phyloP scores from a whole-genome alignment of 2,888 invertebrate genomes.

The Pemphredon lugubris region DNA sequence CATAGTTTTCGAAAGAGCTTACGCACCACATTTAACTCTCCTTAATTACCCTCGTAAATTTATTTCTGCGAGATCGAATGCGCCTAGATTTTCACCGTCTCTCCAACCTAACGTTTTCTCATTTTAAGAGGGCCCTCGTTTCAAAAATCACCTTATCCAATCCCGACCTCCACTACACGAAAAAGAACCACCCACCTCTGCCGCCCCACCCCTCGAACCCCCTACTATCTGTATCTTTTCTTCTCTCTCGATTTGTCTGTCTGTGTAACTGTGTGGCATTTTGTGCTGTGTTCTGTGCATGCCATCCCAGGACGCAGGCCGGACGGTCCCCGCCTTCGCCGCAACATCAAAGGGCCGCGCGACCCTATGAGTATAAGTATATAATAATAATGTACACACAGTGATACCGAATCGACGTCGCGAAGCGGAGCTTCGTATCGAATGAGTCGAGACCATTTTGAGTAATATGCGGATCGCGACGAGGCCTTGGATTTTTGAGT shows the following conservation, averaged over 20 bases:
- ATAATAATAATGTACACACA: slow-evolving; percentile 57
- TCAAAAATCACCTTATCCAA: too few relatives aligned
- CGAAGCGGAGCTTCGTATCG: slow-evolving; percentile 20
- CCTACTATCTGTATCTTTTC: slow-evolving; percentile 38
- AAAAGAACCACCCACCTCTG: neutral
- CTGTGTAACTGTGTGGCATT: slow-evolving; percentile 80
- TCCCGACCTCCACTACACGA: too few relatives aligned
- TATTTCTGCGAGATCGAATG: too few relatives aligned
- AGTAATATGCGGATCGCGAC: slow-evolving; percentile 10
- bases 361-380: slow-evolving; percentile 81
- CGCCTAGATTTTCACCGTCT: too few relatives aligned
- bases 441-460: slow-evolving; percentile 13
- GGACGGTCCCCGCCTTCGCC: slow-evolving; percentile 81
- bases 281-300: slow-evolving; percentile 81
- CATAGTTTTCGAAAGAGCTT: too few relatives aligned
- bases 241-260: slow-evolving; percentile 71
- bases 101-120: too few relatives aligned
- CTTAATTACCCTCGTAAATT: too few relatives aligned
- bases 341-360: slow-evolving; percentile 80
- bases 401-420: slow-evolving; percentile 22
- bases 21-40: too few relatives aligned
- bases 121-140: too few relatives aligned
- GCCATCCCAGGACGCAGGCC: slow-evolving; percentile 80
- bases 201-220: neutral
- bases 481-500: slow-evolving; percentile 21